Conservation (phyloP, 1,140 invertebrate genomes). For the Arctopsyche grandis region DNA sequence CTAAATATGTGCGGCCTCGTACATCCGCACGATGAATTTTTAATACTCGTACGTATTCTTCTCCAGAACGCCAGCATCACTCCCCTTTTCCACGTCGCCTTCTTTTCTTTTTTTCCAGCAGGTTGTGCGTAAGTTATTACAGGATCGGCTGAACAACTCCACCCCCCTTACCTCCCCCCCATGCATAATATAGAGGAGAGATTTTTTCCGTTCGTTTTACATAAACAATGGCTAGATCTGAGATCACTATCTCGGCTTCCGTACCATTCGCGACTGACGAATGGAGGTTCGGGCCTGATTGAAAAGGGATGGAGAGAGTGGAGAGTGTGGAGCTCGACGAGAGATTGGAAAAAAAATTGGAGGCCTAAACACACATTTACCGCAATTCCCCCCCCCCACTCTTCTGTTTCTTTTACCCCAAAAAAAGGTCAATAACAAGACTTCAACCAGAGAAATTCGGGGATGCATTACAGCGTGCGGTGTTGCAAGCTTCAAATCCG, state of each 20-base stretch:
- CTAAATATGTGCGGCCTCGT: too few relatives aligned
- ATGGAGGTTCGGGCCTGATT: conserved; percentile 49
- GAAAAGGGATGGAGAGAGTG: conserved; percentile 50
- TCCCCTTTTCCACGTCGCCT: background rate
- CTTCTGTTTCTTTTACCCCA: too few relatives aligned
- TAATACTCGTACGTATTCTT: background rate
- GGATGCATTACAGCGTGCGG: conserved; percentile 14
- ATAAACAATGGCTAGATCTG: conserved; percentile 48
- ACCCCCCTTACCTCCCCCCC: conserved; percentile 18
- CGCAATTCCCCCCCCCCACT: background rate
- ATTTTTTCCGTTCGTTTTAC: conserved; percentile 36
- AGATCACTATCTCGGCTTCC: conserved; percentile 40
- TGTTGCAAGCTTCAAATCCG: background rate
- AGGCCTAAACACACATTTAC: conserved; percentile 34
- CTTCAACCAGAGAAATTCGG: conserved; percentile 14
- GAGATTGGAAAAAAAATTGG: conserved; percentile 46
- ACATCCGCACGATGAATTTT: too few relatives aligned
- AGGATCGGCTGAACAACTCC: conserved; percentile 46
- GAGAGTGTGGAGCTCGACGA: conserved; percentile 22
- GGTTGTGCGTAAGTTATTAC: conserved; percentile 39
- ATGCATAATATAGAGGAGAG: conserved; percentile 47
- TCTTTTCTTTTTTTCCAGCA: conserved; percentile 30
- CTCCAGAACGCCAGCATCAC: background rate
- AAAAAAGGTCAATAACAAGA: conserved; percentile 30
- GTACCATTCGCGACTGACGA: conserved; percentile 48